Evolutionary conservation across 2,797 vertebrate genomes (phyloP).

Genomic region (Sebastes umbrosus): DNA sequence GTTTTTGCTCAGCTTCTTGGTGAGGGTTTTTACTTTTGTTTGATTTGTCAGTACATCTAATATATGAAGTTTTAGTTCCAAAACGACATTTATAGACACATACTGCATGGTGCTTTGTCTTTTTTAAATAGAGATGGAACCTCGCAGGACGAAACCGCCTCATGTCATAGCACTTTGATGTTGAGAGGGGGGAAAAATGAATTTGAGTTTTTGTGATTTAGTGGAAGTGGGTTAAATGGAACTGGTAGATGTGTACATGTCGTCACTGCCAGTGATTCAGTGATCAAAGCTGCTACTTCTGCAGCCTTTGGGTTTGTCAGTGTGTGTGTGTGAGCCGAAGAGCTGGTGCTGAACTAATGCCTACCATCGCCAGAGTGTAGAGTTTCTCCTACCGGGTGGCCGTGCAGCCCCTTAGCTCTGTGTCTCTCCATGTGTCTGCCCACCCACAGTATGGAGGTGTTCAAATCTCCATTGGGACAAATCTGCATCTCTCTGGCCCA

Average conservation of each 20-base stretch:
- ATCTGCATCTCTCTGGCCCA: constrained; percentile 72
- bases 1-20: constrained; percentile 48
- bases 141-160: constrained; percentile 19
- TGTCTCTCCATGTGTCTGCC: constrained; percentile 69
- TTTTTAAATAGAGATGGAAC: constrained; percentile 16
- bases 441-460: constrained; percentile 79
- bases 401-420: constrained; percentile 67
- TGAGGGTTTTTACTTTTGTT: constrained; percentile 52
- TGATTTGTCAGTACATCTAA: constrained; percentile 57
- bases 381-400: constrained; percentile 74
- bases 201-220: constrained; percentile 52
- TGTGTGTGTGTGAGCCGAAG: constrained; percentile 48
- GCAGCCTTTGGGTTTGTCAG: constrained; percentile 63
- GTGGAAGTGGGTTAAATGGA: constrained; percentile 66
- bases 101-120: constrained; percentile 29
- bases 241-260: constrained; percentile 50
- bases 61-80: constrained; percentile 43
- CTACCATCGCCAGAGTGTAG: constrained; percentile 58
- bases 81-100: constrained; percentile 39
- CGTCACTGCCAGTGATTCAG: constrained; percentile 61
- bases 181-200: constrained; percentile 9
- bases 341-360: constrained; percentile 76
- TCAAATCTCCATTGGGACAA: constrained; percentile 70
- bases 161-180: constrained; percentile 47
- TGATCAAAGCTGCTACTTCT: constrained; percentile 67